Evolutionary conservation across 2,113 vertebrate species (phyloP).

Genomic region (Chamaea fasciata): DNA sequence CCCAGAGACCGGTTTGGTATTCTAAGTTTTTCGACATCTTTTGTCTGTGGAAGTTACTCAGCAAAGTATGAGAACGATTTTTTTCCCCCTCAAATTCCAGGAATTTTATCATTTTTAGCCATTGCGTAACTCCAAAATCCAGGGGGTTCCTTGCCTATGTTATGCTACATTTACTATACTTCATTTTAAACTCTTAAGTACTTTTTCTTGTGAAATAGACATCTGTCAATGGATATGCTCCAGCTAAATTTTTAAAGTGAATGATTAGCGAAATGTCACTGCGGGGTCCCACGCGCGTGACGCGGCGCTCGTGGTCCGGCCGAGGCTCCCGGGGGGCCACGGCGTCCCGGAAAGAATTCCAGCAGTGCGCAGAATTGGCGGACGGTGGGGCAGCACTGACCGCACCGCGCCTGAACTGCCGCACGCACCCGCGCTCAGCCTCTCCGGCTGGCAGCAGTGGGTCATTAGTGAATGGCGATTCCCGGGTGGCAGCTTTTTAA

Average conservation of each 20-base stretch:
- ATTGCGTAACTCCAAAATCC: not conserved
- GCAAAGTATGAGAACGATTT: constrained; percentile 9
- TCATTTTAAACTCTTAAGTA: not conserved
- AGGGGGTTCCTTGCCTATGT: not conserved
- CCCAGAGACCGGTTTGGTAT: not conserved
- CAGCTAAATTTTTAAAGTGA: not conserved
- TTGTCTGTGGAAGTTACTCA: constrained; percentile 17
- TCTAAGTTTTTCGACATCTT: constrained; percentile 9
- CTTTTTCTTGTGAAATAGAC: not conserved
- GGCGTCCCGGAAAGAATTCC: not conserved
- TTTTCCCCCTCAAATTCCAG: not conserved
- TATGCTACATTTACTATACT: not conserved
- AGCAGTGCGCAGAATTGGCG: rapidly evolving
- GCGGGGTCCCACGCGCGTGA: no score
- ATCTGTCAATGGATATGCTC: not conserved
- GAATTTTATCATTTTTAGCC: not conserved
- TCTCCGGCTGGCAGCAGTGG: not conserved
- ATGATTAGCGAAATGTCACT: not conserved
- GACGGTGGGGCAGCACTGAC: rapidly evolving
- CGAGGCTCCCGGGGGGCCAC: not conserved
- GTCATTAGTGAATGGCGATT: not conserved
- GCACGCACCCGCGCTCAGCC: not conserved
- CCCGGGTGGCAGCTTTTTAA: not conserved
- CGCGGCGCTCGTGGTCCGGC: not conserved
- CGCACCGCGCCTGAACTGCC: rapidly evolving